Evolutionary conservation across 2,797 vertebrate genomes (phyloP).

Genomic region (Australoheros facetus): DNA sequence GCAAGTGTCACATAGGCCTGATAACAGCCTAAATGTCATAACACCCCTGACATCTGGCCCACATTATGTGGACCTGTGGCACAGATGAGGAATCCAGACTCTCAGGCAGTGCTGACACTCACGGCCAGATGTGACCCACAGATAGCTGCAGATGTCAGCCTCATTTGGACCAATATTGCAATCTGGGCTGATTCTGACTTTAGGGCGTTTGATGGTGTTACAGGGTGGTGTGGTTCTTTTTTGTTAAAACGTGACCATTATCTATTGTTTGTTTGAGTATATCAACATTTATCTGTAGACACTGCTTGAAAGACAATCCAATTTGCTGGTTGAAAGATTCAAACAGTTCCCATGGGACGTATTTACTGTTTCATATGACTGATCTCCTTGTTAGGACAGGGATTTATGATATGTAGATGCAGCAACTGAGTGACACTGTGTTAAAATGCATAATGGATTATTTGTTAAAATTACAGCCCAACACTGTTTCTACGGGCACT

Average conservation of each 20-base stretch:
- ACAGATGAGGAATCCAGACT: neutral
- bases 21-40: neutral
- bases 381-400: neutral
- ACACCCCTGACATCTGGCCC: conserved; percentile 5
- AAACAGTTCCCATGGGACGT: neutral
- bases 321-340: neutral
- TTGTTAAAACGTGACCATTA: neutral
- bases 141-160: neutral
- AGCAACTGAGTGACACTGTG: neutral
- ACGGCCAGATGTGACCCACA: neutral
- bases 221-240: neutral
- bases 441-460: neutral
- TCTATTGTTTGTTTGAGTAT: accelerated
- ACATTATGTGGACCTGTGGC: neutral
- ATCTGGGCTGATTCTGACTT: neutral
- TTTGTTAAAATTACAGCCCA: neutral
- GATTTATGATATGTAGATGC: neutral
- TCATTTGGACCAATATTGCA: neutral
- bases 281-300: neutral
- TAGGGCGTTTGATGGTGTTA: neutral
- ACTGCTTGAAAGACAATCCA: too few species aligned
- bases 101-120: neutral
- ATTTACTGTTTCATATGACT: neutral
- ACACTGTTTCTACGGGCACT: neutral
- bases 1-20: neutral